Evolutionary conservation across 2,797 vertebrate genomes (phyloP).

Genomic region (Periophthalmus magnuspinnatus): DNA sequence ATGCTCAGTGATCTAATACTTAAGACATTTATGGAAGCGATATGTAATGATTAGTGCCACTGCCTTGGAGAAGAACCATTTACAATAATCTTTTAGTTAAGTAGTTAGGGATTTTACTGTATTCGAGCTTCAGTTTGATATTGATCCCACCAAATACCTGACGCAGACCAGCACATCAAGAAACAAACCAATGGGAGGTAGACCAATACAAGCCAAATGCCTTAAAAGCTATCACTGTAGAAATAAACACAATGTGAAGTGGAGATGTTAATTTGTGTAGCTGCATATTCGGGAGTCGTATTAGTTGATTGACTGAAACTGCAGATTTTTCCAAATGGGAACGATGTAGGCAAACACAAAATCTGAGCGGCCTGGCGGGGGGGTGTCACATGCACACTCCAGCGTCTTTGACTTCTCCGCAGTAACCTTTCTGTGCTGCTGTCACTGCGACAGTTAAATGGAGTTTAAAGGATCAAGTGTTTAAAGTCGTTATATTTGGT

Average conservation of each 20-base stretch:
- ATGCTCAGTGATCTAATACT: slow-evolving; percentile 14
- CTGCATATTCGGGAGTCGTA: slow-evolving; percentile 31
- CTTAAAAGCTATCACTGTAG: slow-evolving; percentile 34
- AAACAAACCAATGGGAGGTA: slow-evolving; percentile 9
- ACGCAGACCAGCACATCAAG: neutral
- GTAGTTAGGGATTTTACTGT: no score
- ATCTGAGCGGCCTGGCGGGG: slow-evolving; percentile 9
- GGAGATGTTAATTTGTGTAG: slow-evolving; percentile 26
- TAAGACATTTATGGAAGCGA: slow-evolving; percentile 16
- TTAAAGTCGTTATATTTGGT: slow-evolving; percentile 56
- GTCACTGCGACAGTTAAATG: slow-evolving; percentile 59
- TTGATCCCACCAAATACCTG: neutral
- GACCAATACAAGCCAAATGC: slow-evolving; percentile 26
- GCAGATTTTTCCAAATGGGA: slow-evolving; percentile 14
- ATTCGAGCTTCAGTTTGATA: neutral
- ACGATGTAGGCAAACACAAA: slow-evolving; percentile 46
- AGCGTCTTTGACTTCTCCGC: slow-evolving; percentile 39
- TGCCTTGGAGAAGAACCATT: neutral
- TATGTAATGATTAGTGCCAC: slow-evolving; percentile 13
- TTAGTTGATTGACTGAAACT: slow-evolving; percentile 27
- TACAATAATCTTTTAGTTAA: neutral
- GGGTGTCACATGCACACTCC: slow-evolving; percentile 32
- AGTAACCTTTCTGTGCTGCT: slow-evolving; percentile 45
- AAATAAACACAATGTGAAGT: slow-evolving; percentile 13
- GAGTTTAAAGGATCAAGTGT: slow-evolving; percentile 55